phyloP scores from a whole-genome alignment of 2,797 vertebrate species.

The Sebastes vulpes region DNA sequence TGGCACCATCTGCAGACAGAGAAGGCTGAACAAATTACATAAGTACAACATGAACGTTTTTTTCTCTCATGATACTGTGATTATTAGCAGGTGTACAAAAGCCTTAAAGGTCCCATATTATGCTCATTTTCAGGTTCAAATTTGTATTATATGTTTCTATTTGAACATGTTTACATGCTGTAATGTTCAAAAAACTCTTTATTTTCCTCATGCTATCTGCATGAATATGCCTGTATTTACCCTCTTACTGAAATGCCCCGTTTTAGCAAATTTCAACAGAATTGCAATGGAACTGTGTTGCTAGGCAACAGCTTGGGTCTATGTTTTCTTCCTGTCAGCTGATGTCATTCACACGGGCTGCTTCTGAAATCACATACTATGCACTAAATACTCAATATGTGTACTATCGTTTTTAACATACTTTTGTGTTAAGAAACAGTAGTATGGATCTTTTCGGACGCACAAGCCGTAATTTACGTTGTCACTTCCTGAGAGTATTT shows the following conservation, averaged over 20 bases:
- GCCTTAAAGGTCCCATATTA: background rate
- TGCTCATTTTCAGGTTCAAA: background rate
- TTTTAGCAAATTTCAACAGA: background rate
- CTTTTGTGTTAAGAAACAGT: background rate
- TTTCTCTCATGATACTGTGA: background rate
- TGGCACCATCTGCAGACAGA: conserved; percentile 29
- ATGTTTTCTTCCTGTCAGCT: background rate
- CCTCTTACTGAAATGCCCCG: background rate
- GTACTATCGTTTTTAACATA: background rate
- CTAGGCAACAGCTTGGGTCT: background rate
- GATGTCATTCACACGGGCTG: no score
- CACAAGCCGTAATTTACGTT: background rate
- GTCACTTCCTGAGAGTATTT: background rate
- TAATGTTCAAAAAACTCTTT: background rate
- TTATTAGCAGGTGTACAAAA: background rate
- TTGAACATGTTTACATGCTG: background rate
- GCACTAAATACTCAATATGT: background rate
- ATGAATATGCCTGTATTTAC: background rate
- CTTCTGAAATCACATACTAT: background rate
- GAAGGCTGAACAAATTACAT: conserved; percentile 14
- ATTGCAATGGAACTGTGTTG: background rate
- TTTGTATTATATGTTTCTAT: background rate
- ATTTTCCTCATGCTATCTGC: background rate
- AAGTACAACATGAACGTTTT: background rate
- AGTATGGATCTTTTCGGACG: background rate